Evolutionary conservation across 2,113 vertebrate genomes (phyloP).

Genomic region (Morone saxatilis): DNA sequence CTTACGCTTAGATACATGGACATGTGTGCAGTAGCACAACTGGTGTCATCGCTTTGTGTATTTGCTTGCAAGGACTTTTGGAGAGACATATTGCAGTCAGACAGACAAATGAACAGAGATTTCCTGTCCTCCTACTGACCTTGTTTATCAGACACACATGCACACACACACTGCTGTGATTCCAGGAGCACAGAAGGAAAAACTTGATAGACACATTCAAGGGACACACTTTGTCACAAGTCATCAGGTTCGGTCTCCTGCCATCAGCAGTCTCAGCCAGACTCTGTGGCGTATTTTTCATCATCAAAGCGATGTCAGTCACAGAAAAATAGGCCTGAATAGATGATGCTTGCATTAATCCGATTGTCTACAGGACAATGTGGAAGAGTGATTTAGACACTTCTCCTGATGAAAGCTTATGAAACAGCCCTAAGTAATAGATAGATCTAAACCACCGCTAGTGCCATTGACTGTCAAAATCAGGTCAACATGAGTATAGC

Average conservation of each 20-base stretch:
- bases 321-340: constrained; percentile 15
- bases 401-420: constrained; percentile 58
- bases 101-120: constrained; percentile 62
- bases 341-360: constrained; percentile 52
- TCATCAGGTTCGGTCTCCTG: constrained; percentile 29
- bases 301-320: constrained; percentile 42
- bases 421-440: constrained; percentile 31
- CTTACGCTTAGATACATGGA: constrained; percentile 13
- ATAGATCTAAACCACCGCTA: constrained; percentile 8
- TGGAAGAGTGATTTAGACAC: constrained; percentile 44
- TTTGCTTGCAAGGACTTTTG: constrained; percentile 34
- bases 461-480: constrained; percentile 37
- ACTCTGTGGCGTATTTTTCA: constrained; percentile 49
- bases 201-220: constrained; percentile 54
- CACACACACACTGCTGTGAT: constrained; percentile 39
- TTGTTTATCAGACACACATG: constrained; percentile 55
- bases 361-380: constrained; percentile 32
- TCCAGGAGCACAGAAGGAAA: constrained; percentile 57
- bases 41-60: neutral
- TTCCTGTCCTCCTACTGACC: constrained; percentile 79
- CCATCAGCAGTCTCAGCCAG: constrained; percentile 27
- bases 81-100: constrained; percentile 43
- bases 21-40: neutral
- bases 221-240: constrained; percentile 66
- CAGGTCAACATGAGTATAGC: constrained; percentile 17